These are phyloP conservation scores for Pelecanus crispus DNA, from an alignment of 2,113 vertebrate genomes.

Conservation along the genomic window DNA sequence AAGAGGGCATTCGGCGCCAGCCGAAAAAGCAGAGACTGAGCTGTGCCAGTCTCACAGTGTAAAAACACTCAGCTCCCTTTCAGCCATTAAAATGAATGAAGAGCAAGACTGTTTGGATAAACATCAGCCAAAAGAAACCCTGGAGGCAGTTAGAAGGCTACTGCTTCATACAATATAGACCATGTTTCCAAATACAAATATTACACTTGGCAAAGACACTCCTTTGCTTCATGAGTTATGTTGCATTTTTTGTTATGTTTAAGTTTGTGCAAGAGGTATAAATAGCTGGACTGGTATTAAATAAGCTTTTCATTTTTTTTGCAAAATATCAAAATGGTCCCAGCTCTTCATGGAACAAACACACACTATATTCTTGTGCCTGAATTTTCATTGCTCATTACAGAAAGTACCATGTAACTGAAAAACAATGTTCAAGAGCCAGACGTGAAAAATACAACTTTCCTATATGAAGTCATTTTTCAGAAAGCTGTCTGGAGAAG, in stretches of 20 bases:
- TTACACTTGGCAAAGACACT: constrained; percentile 70
- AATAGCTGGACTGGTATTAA: constrained; percentile 56
- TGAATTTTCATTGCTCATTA: constrained; percentile 33
- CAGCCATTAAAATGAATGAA: constrained; percentile 65
- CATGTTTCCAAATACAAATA: constrained; percentile 78
- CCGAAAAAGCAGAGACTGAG: background rate
- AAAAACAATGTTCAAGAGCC: constrained; percentile 39
- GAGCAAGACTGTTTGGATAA: constrained; percentile 66
- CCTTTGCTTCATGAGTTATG: constrained; percentile 68
- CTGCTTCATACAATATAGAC: constrained; percentile 66
- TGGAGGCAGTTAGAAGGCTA: constrained; percentile 66
- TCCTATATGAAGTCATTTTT: constrained; percentile 44
- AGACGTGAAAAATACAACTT: constrained; percentile 33
- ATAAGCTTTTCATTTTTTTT: constrained; percentile 49
- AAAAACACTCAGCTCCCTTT: constrained; percentile 61
- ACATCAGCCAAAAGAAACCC: constrained; percentile 71
- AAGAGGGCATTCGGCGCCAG: background rate
- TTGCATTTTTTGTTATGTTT: constrained; percentile 63
- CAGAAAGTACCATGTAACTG: background rate
- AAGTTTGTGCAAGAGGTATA: constrained; percentile 65
- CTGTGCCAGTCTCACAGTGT: background rate
- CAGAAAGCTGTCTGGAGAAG: constrained; percentile 11
- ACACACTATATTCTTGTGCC: constrained; percentile 38
- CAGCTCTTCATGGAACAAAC: constrained; percentile 31
- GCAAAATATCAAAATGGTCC: constrained; percentile 39